phyloP scores from a whole-genome alignment of 1,140 invertebrate species.

The Subanguina moxae region DNA sequence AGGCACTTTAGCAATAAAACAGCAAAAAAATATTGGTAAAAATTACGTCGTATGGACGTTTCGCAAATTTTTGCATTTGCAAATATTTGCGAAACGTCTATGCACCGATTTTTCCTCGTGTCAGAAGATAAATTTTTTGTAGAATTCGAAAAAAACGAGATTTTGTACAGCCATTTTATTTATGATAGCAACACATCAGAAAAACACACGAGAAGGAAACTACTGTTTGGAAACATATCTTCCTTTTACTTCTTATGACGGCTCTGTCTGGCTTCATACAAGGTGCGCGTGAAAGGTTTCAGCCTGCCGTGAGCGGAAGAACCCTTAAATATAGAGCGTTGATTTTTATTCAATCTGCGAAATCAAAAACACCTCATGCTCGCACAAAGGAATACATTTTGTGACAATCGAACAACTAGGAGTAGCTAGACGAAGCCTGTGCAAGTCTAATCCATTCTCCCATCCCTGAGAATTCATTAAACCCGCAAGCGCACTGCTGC shows the following conservation, averaged over 20 bases:
- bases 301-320: neutral
- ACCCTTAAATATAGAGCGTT: neutral
- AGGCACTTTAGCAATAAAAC: too few species aligned
- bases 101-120: too few species aligned
- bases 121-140: too few species aligned
- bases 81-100: too few species aligned
- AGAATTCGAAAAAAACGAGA: too few species aligned
- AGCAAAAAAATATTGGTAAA: too few species aligned
- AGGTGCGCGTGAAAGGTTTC: constrained; percentile 1
- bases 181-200: too few species aligned
- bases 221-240: too few species aligned
- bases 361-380: neutral
- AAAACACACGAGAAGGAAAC: too few species aligned
- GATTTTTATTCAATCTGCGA: neutral
- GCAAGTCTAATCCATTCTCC: constrained; percentile 2
- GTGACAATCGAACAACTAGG: neutral
- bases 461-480: neutral
- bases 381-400: neutral
- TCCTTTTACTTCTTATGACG: neutral
- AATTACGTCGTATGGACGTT: too few species aligned
- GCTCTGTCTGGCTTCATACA: constrained; percentile 1
- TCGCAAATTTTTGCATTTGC: too few species aligned
- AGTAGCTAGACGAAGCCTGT: neutral
- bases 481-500: constrained; percentile 2
- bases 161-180: too few species aligned